Evolutionary conservation across 2,888 invertebrate genomes (phyloP).

Genomic region (Ectropis crepuscularia): DNA sequence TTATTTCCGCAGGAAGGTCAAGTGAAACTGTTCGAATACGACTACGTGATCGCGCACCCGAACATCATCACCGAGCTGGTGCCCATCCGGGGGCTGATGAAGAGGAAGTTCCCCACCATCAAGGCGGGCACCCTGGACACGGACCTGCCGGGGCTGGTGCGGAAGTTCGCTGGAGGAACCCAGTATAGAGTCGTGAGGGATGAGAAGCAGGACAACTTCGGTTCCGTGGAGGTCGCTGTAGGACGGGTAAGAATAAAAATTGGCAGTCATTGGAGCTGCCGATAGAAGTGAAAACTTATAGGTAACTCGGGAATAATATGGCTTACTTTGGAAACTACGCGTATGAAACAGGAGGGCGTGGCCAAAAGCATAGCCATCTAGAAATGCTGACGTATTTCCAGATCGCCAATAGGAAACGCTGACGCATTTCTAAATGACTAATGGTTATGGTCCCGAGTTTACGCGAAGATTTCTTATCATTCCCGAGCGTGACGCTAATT

Average conservation of each 20-base stretch:
- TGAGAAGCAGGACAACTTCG: slow-evolving; percentile 89
- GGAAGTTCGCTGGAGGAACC: slow-evolving; percentile 88
- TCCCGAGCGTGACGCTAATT: too few relatives aligned
- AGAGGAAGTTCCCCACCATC: slow-evolving; percentile 89
- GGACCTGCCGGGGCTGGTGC: slow-evolving; percentile 86
- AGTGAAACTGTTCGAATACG: slow-evolving; percentile 87
- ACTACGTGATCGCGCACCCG: slow-evolving; percentile 91
- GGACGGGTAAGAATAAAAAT: slow-evolving; percentile 85
- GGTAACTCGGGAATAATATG: too few relatives aligned
- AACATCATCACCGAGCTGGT: slow-evolving; percentile 91
- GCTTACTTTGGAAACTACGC: too few relatives aligned
- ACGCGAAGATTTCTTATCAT: too few relatives aligned
- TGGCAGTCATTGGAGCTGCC: neutral
- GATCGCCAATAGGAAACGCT: too few relatives aligned
- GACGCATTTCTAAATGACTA: too few relatives aligned
- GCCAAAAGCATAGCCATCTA: too few relatives aligned
- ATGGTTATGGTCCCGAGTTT: too few relatives aligned
- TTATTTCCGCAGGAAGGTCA: slow-evolving; percentile 85
- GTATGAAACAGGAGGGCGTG: too few relatives aligned
- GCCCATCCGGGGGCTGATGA: slow-evolving; percentile 90
- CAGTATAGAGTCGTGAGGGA: slow-evolving; percentile 88
- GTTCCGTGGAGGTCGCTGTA: slow-evolving; percentile 86
- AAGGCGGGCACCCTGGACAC: slow-evolving; percentile 87
- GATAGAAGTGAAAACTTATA: too few relatives aligned
- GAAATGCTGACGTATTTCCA: too few relatives aligned